Percentiles rank a stretch among this genome's conserved stretches.
phyloP scores from a whole-genome alignment of 2,113 vertebrate genomes.

The Excalfactoria chinensis region DNA sequence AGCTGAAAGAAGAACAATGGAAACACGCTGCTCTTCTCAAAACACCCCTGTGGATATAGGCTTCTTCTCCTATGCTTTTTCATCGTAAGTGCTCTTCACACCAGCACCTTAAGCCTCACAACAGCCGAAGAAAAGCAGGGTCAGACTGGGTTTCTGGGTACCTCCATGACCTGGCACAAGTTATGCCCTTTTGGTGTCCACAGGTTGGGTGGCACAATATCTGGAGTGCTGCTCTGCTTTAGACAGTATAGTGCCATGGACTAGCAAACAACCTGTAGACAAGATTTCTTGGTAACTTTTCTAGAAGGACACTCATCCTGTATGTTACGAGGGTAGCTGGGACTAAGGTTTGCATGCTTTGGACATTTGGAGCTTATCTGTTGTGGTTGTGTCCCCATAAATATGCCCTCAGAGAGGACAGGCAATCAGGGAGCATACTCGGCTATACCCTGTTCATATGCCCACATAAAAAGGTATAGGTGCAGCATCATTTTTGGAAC shows the following conservation, averaged over 20 bases:
- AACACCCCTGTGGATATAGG: slow-evolving; percentile 35
- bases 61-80: slow-evolving; percentile 49
- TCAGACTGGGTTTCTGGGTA: not conserved
- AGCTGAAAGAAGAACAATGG: slow-evolving; percentile 55
- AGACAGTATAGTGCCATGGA: not conserved
- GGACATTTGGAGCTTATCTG: not conserved
- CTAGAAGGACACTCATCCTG: not conserved
- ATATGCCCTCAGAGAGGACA: not conserved
- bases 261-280: not conserved
- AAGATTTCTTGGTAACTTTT: not conserved
- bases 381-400: not conserved
- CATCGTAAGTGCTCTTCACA: slow-evolving; percentile 18
- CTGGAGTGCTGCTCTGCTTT: not conserved
- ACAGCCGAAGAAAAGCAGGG: not conserved
- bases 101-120: not conserved
- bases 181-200: rapidly evolving
- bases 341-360: not conserved
- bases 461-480: not conserved
- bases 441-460: not conserved
- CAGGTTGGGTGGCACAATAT: not conserved
- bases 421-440: not conserved
- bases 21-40: slow-evolving; percentile 53
- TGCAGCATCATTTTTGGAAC: rapidly evolving
- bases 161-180: rapidly evolving
- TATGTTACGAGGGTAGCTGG: not conserved